Evolutionary conservation across 2,113 vertebrate genomes (phyloP), one percentile per base, ranked within the genome.

Genomic region (Alces alces): DNA sequence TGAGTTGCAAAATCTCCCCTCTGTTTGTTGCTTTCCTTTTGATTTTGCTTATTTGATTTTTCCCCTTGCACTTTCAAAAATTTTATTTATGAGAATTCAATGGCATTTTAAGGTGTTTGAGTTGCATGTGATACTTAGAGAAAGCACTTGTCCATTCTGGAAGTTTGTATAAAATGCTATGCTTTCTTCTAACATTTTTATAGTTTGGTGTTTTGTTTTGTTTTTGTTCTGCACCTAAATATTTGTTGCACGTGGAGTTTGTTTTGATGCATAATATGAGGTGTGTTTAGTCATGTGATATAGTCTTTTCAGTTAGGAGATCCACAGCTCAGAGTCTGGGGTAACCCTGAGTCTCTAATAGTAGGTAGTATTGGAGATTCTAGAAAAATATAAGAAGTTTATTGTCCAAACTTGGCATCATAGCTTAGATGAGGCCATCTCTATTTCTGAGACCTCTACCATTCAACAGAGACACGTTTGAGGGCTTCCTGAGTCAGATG

Each of bases 311-410:
- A 30, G 3, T 8, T 2, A 52, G 30, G 30, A 47, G 61, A 27
- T 21, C 2, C 2, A 6, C 12, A 21, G 50, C 70, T 76, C 19
- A 2, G 61, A 5, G 8, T 28, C 5, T 1, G 45, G 64, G 17
- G 47, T 15, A 25, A 28, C n/a, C 4, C 1, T 2, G 23, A 3
- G 4, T 39, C 11, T 5, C 30, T 2, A 60, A 57, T n/a, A 7
- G 4, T 14, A 0, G 19, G 33, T 33, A 23, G 55, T 21, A 17
- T 1, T 21, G 50, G 58, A 39, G 19, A 9, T 14, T 82, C 50
- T 61, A 66, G 39, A 39, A 66, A 84, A 45, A 27, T 10, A 13
- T 5, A 39, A 47, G 15, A 3, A 54, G 36, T 36, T 7, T 13
- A 2, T 36, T 36, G 39, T 36, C 33, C 79, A n/a, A 73, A 39